Percentiles rank a stretch among this genome's conserved stretches.
Evolutionary conservation across 2,888 invertebrate genomes (phyloP).

Genomic region (Dryocosmus kuriphilus): DNA sequence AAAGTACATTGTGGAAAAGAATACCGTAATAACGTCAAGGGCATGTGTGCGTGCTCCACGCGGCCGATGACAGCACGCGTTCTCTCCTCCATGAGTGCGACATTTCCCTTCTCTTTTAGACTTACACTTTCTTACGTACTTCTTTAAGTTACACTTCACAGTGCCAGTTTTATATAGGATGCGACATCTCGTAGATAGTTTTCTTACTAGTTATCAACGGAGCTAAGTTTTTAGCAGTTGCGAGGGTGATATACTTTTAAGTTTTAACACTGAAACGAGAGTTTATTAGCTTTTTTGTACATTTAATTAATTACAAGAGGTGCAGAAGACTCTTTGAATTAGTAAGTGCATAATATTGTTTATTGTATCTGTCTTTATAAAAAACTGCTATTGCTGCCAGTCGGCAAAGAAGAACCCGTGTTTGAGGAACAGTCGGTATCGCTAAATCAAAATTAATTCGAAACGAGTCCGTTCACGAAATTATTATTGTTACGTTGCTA

Average conservation of each 20-base stretch:
- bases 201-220: constrained; percentile 11
- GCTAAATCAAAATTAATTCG: neutral
- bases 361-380: neutral
- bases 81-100: constrained; percentile 32
- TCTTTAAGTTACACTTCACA: neutral
- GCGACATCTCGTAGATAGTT: neutral
- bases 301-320: neutral
- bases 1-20: neutral
- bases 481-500: neutral
- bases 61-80: constrained; percentile 62
- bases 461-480: neutral
- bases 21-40: constrained; percentile 63
- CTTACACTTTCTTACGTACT: neutral
- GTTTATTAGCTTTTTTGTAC: neutral
- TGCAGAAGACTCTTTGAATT: neutral
- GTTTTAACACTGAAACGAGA: neutral
- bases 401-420: neutral
- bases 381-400: neutral
- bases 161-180: neutral
- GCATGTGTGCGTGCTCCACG: constrained; percentile 55
- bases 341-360: neutral
- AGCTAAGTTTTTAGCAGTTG: neutral
- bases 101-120: neutral
- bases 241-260: neutral
- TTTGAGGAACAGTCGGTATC: neutral